phyloP scores from a whole-genome alignment of 1,140 invertebrate species.

The Ptiloglossa arizonensis region DNA sequence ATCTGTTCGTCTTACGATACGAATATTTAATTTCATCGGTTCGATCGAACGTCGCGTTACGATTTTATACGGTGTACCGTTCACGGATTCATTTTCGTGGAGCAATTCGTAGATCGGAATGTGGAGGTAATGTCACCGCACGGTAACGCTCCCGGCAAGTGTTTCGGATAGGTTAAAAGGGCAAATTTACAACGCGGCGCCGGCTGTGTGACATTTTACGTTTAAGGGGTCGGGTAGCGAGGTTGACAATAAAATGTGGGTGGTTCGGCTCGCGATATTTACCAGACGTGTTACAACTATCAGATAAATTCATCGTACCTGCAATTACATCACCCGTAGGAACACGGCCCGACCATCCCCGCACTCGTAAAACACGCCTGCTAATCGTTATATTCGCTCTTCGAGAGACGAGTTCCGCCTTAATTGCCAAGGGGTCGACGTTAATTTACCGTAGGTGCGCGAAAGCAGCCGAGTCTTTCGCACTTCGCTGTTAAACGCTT shows the following conservation, averaged over 20 bases:
- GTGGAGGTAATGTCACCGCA: not conserved
- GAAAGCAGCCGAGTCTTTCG: constrained; percentile 19
- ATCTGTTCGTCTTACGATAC: too few species aligned
- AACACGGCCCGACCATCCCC: constrained; percentile 25
- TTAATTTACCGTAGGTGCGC: constrained; percentile 24
- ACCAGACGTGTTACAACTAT: constrained; percentile 29
- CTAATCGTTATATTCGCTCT: constrained; percentile 48
- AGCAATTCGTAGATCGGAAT: not conserved
- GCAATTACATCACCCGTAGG: constrained; percentile 41
- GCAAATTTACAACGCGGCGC: not conserved
- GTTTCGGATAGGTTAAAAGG: not conserved
- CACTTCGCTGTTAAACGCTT: constrained; percentile 10
- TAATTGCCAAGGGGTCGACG: constrained; percentile 36
- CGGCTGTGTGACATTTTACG: constrained; percentile 34
- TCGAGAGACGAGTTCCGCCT: constrained; percentile 40
- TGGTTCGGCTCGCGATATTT: constrained; percentile 32
- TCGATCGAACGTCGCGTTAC: too few species aligned
- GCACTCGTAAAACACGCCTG: constrained; percentile 39
- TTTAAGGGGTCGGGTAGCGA: constrained; percentile 2
- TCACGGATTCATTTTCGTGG: too few species aligned
- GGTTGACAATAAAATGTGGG: constrained; percentile 36
- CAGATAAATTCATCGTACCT: constrained; percentile 38
- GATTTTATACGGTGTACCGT: too few species aligned
- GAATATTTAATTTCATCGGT: too few species aligned
- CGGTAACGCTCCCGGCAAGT: not conserved